These are phyloP conservation scores for Recurvirostra avosetta DNA, from an alignment of 2,113 vertebrate species.

Conservation along the genomic window DNA sequence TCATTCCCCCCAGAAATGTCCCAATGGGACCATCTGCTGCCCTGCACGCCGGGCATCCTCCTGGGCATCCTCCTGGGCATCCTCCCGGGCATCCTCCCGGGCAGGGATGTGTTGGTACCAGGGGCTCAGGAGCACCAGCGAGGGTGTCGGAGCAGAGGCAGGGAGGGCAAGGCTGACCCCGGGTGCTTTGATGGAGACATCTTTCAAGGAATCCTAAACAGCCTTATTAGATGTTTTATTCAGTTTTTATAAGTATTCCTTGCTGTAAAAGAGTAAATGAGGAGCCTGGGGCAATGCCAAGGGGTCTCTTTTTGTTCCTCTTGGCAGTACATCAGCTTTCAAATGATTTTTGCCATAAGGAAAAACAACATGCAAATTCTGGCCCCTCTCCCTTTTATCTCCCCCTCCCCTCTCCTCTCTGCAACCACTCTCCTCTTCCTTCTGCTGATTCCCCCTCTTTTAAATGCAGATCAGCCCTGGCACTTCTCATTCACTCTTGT, in stretches of 20 bases:
- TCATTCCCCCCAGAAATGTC: not conserved
- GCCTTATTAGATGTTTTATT: constrained; percentile 4
- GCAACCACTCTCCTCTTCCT: not conserved
- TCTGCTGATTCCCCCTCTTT: not conserved
- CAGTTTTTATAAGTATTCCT: not conserved
- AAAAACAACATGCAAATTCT: constrained; percentile 11
- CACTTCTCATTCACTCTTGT: not conserved
- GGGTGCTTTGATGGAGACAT: not conserved
- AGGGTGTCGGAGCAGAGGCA: not conserved
- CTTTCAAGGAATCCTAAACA: not conserved
- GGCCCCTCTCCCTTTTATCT: constrained; percentile 2
- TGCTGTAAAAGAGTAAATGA: not conserved
- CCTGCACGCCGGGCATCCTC: accelerated
- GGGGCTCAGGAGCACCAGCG: not conserved
- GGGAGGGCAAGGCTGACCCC: not conserved
- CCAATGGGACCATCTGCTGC: not conserved
- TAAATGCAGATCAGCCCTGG: constrained; percentile 9
- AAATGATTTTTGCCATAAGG: constrained; percentile 18
- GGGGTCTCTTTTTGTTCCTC: constrained; percentile 25
- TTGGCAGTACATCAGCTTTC: constrained; percentile 37
- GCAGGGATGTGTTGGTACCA: not conserved
- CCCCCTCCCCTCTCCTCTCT: not conserved
- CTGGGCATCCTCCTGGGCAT: accelerated
- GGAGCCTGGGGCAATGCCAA: constrained; percentile 28
- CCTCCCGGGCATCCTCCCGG: not conserved